Evolutionary conservation across 1,140 invertebrate genomes (phyloP).

Genomic region (Aphelenchoides fujianensis): DNA sequence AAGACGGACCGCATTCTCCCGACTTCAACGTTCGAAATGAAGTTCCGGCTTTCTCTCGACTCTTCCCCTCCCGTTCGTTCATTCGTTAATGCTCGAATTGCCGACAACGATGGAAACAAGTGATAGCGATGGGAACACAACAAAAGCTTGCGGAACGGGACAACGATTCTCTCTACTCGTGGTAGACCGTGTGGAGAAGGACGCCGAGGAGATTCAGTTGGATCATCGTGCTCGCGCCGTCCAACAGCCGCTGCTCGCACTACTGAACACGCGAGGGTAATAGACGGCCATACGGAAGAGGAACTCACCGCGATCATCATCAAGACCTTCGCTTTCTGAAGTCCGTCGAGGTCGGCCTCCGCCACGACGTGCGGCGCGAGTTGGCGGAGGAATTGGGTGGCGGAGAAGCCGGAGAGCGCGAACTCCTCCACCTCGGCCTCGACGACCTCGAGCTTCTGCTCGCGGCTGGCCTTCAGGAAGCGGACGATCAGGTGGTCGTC

Average conservation of each 20-base stretch:
- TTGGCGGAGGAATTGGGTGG: constrained; percentile 72
- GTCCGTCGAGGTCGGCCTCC: constrained; percentile 67
- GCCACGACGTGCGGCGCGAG: constrained; percentile 78
- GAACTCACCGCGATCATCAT: constrained; percentile 63
- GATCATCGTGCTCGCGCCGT: constrained; percentile 6
- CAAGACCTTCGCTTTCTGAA: constrained; percentile 64
- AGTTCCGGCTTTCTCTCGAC: no score
- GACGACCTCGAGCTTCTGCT: constrained; percentile 18
- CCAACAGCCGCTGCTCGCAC: not conserved
- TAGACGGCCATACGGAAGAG: not conserved
- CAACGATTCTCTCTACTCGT: no score
- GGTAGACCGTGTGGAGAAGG: not conserved
- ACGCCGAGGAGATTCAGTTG: not conserved
- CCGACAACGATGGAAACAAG: no score
- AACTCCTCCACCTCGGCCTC: constrained; percentile 66
- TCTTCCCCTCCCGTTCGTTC: no score
- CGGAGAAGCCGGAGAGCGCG: constrained; percentile 78
- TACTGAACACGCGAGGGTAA: not conserved
- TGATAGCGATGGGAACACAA: no score
- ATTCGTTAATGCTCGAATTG: no score
- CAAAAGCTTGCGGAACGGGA: no score
- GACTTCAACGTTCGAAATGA: no score
- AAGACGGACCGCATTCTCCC: no score
- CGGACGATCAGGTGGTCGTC: constrained; percentile 26
- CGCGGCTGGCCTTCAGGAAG: constrained; percentile 19